These are phyloP conservation scores for Paradisaea rubra DNA, from an alignment of 2,113 vertebrate species.

Conservation along the genomic window DNA sequence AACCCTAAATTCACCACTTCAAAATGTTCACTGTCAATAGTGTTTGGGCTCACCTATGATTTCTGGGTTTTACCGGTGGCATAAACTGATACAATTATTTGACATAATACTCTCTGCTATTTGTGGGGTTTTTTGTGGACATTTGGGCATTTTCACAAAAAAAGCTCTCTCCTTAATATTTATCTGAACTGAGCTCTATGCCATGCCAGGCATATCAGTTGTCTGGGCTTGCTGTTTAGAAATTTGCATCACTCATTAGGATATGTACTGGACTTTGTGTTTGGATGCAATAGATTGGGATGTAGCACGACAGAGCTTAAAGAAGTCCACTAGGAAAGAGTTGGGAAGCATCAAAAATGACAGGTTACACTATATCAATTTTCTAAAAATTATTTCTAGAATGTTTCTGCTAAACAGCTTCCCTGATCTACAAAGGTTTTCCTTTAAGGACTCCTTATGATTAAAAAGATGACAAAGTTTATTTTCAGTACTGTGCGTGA, in stretches of 20 bases:
- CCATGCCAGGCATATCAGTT: background rate
- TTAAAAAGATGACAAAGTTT: background rate
- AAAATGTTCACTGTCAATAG: background rate
- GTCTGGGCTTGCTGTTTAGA: background rate
- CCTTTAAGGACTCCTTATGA: background rate
- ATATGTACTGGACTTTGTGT: background rate
- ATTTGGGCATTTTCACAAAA: background rate
- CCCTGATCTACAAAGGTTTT: background rate
- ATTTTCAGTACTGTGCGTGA: background rate
- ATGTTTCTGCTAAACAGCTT: background rate
- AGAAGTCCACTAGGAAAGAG: background rate
- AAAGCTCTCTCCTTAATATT: background rate
- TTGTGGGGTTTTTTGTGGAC: background rate
- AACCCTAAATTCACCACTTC: background rate
- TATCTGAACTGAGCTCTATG: background rate
- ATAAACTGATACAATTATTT: background rate
- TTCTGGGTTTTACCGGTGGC: background rate
- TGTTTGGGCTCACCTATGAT: background rate
- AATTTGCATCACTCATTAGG: background rate
- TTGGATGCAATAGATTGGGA: background rate
- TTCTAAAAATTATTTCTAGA: background rate
- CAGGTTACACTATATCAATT: background rate
- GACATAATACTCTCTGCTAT: background rate
- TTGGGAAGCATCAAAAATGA: background rate
- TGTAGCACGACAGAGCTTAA: background rate